Conservation (phyloP, 2,113 vertebrate species). For the Sceloporus undulatus region DNA sequence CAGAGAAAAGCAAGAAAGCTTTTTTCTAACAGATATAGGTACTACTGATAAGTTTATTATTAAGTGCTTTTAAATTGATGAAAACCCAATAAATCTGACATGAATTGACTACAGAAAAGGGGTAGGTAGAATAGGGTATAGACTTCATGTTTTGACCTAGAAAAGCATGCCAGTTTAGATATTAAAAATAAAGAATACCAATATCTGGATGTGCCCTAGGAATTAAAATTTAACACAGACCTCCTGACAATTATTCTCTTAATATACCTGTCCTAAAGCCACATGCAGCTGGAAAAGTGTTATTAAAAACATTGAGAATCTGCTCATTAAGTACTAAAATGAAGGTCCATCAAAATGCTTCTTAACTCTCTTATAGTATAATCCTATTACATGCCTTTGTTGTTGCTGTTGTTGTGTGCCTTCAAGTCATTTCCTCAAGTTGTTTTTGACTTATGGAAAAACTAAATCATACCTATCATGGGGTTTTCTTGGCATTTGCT, state of each 20-base stretch:
- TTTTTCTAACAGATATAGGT: not conserved
- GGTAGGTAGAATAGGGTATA: not conserved
- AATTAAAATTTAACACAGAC: conserved; percentile 16
- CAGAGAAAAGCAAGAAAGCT: not conserved
- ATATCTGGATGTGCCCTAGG: conserved; percentile 17
- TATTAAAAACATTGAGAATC: not conserved
- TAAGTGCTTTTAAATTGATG: conserved; percentile 14
- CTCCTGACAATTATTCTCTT: not conserved
- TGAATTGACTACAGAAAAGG: accelerated
- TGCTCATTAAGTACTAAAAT: conserved; percentile 17
- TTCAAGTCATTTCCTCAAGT: too few species aligned
- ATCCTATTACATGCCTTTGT: not conserved
- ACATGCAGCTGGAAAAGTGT: not conserved
- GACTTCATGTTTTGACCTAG: not conserved
- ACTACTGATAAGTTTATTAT: not conserved
- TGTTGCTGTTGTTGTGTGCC: too few species aligned
- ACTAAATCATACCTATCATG: too few species aligned
- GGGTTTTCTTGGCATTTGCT: too few species aligned
- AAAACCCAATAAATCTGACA: conserved; percentile 4
- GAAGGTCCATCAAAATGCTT: not conserved
- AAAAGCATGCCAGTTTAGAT: not conserved
- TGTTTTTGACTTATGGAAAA: too few species aligned
- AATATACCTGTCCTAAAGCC: not conserved
- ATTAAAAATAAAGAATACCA: not conserved
- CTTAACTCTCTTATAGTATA: not conserved